Evolutionary conservation across 1,140 invertebrate genomes (phyloP).

Genomic region (Aphis gossypii): DNA sequence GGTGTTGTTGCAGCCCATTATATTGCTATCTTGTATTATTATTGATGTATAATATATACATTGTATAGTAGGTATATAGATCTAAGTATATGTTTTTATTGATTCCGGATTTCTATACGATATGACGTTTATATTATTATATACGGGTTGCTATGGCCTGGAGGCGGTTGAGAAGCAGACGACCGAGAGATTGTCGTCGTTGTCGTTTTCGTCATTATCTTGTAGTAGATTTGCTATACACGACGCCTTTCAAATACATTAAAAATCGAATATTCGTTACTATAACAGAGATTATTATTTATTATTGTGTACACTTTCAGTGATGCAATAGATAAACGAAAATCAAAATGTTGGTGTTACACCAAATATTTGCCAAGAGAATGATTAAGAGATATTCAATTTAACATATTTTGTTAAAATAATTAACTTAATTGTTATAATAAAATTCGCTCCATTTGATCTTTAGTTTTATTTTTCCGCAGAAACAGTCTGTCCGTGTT

Average conservation of each 20-base stretch:
- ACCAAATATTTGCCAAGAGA: not conserved
- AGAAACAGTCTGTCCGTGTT: too few relatives aligned
- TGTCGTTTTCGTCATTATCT: too few relatives aligned
- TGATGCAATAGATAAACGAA: not conserved
- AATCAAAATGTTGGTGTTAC: not conserved
- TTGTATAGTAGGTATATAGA: not conserved
- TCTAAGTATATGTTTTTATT: constrained; percentile 1
- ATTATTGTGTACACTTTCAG: not conserved
- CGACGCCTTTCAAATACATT: not conserved
- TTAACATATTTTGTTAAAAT: not conserved
- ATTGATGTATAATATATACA: not conserved
- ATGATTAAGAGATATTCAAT: not conserved
- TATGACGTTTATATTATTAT: not conserved
- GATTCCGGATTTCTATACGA: constrained; percentile 12
- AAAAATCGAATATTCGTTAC: not conserved
- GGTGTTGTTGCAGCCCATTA: not conserved
- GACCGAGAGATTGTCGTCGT: not conserved
- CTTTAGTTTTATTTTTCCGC: too few relatives aligned
- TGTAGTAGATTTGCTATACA: not conserved
- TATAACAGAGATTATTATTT: not conserved
- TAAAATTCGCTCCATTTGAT: too few relatives aligned
- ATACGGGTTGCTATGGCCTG: not conserved
- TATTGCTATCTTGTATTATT: not conserved
- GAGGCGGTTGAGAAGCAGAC: not conserved
- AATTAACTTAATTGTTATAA: too few relatives aligned